A percentile compares a stretch with the other conserved stretches of the same genome.
These are phyloP conservation scores for Ailurus styani DNA, from an alignment of 2,113 vertebrate genomes.

Conservation along the genomic window DNA sequence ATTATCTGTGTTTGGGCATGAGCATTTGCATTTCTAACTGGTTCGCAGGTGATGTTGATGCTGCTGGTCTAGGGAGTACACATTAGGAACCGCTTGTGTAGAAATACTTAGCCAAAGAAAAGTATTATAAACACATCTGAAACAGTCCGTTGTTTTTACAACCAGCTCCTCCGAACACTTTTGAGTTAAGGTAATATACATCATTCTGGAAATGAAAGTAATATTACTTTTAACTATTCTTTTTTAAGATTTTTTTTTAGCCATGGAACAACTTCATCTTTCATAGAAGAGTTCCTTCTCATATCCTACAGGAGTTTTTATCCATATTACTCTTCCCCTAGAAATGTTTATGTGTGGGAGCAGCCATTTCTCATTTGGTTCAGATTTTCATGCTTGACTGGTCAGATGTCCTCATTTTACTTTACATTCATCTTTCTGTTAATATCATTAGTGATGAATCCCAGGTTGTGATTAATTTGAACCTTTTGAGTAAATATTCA, in stretches of 20 bases:
- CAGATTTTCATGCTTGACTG: background rate
- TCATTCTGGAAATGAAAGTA: background rate
- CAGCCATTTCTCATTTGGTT: background rate
- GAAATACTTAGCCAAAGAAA: background rate
- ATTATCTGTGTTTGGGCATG: background rate
- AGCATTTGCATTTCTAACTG: background rate
- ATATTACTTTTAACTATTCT: background rate
- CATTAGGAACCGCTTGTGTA: background rate
- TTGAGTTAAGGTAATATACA: background rate
- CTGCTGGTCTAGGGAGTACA: background rate
- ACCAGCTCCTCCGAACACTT: background rate
- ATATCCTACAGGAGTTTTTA: background rate
- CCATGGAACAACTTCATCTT: background rate
- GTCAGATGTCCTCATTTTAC: background rate
- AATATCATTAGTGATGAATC: background rate
- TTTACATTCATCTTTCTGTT: background rate
- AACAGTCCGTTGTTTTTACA: background rate
- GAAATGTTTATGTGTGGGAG: background rate
- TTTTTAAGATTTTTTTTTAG: constrained; percentile 9
- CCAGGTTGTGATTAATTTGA: background rate
- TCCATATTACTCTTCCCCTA: background rate
- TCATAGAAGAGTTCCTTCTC: background rate
- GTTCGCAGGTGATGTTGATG: background rate
- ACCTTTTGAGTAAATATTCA: background rate
- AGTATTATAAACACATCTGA: background rate